phyloP scores from a whole-genome alignment of 2,797 vertebrate genomes.

The Hafferia zeledoni region DNA sequence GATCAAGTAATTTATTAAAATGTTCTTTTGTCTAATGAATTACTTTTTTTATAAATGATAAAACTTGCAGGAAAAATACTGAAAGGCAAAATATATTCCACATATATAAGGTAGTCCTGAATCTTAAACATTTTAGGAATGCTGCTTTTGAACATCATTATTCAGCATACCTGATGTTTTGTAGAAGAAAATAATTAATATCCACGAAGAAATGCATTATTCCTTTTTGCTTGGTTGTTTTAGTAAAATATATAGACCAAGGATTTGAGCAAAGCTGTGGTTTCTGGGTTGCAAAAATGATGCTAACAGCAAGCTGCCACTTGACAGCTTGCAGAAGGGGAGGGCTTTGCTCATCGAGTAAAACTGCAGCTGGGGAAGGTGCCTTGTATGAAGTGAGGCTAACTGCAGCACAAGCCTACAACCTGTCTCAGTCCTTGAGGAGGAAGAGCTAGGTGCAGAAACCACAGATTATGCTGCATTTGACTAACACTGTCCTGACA shows the following conservation, averaged over 20 bases:
- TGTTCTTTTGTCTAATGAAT: not conserved
- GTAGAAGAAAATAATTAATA: not conserved
- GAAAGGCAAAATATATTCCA: not conserved
- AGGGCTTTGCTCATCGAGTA: not conserved
- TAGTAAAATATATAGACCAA: not conserved
- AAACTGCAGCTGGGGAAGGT: not conserved
- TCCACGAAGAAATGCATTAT: not conserved
- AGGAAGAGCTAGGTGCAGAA: not conserved
- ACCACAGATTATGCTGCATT: not conserved
- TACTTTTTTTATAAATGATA: not conserved
- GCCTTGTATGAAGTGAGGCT: rapidly evolving
- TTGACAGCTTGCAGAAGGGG: not conserved
- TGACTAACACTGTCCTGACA: not conserved
- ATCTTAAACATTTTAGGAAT: not conserved
- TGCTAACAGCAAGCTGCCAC: not conserved
- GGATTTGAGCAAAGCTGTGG: not conserved
- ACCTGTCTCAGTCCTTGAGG: not conserved
- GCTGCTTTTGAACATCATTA: not conserved
- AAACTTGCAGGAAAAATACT: not conserved
- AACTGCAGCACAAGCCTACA: not conserved
- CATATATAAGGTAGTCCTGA: not conserved
- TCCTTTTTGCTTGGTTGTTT: not conserved
- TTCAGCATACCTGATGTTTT: not conserved
- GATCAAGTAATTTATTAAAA: not conserved
- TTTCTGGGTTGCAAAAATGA: not conserved